phyloP scores from a whole-genome alignment of 1,140 invertebrate genomes.

The Leptinotarsa undecemlineata region DNA sequence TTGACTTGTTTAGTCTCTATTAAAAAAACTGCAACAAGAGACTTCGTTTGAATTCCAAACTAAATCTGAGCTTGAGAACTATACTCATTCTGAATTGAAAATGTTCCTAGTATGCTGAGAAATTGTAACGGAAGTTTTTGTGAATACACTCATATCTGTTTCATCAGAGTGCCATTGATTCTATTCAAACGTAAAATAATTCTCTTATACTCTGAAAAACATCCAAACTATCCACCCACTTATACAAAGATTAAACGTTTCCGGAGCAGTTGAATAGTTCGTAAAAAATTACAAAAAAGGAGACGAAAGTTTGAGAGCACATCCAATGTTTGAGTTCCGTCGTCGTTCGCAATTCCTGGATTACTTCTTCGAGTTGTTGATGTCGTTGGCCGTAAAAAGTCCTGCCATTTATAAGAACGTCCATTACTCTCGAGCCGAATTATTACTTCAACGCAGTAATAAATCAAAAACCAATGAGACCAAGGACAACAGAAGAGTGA shows the following conservation, averaged over 20 bases:
- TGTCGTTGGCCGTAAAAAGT: slow-evolving; percentile 1
- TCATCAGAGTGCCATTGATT: neutral
- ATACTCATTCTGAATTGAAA: too few relatives aligned
- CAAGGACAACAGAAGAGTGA: neutral
- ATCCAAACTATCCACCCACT: neutral
- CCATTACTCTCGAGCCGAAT: slow-evolving; percentile 10
- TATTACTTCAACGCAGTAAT: slow-evolving; percentile 21
- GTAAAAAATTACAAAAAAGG: neutral
- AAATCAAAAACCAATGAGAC: slow-evolving; percentile 13
- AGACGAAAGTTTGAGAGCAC: slow-evolving; percentile 5
- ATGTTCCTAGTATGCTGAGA: too few relatives aligned
- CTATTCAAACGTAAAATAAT: neutral
- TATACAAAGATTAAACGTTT: neutral
- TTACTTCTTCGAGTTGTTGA: slow-evolving; percentile 18
- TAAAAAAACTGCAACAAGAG: too few relatives aligned
- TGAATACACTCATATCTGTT: neutral
- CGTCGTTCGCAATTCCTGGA: neutral
- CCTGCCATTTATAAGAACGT: slow-evolving; percentile 7
- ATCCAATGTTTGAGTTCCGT: slow-evolving; percentile 4
- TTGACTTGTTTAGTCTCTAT: too few relatives aligned
- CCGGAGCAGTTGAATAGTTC: neutral
- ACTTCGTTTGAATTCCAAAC: too few relatives aligned
- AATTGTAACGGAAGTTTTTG: too few relatives aligned
- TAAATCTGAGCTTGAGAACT: too few relatives aligned
- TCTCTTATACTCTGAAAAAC: neutral